Conservation (phyloP, 2,113 vertebrate species). For the Passerina amoena region DNA sequence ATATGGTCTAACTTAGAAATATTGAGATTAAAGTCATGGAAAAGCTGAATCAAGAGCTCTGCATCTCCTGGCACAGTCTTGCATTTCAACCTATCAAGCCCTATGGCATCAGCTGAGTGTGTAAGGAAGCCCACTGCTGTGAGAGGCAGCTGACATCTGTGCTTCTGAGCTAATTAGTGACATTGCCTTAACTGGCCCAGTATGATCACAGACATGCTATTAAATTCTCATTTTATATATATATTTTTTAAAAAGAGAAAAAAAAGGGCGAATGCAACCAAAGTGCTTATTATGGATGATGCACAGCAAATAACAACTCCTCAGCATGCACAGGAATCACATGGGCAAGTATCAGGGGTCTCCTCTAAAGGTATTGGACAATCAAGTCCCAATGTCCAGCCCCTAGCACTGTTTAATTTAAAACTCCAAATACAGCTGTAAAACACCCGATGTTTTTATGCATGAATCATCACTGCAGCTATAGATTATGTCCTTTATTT, state of each 20-base stretch:
- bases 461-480: not conserved
- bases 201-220: not conserved
- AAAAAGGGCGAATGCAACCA: not conserved
- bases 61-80: not conserved
- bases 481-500: not conserved
- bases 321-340: not conserved
- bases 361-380: not conserved
- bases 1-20: not conserved
- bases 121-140: not conserved
- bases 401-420: not conserved
- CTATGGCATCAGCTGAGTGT: not conserved
- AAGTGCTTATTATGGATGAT: not conserved
- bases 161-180: not conserved
- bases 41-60: not conserved
- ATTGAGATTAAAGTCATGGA: not conserved
- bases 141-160: not conserved
- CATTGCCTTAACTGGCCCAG: not conserved
- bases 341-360: not conserved
- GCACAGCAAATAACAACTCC: not conserved
- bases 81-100: not conserved
- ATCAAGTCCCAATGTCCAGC: not conserved
- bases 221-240: not conserved
- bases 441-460: not conserved
- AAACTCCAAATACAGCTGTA: not conserved
- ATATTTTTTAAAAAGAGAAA: not conserved